phyloP scores from a whole-genome alignment of 2,113 vertebrate species.

The Phalacrocorax brasilianus region DNA sequence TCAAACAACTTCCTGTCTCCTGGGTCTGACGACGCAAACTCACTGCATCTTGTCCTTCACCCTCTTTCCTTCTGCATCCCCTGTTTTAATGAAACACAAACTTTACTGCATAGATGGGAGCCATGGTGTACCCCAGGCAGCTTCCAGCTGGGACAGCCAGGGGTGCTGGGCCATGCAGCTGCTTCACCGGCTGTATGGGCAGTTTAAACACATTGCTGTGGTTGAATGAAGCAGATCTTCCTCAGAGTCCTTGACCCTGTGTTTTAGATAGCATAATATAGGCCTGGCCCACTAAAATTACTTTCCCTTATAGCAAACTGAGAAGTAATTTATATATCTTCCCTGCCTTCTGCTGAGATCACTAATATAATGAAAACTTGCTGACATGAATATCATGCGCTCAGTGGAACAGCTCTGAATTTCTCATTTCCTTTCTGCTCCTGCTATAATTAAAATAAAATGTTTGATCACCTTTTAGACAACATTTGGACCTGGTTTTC shows the following conservation, averaged over 20 bases:
- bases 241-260: background rate
- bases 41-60: background rate
- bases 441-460: background rate
- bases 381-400: background rate
- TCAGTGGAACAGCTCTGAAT: background rate
- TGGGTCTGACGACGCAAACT: background rate
- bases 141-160: background rate
- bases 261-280: background rate
- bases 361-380: background rate
- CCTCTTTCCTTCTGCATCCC: background rate
- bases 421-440: background rate
- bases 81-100: background rate
- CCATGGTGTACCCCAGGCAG: background rate
- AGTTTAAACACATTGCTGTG: background rate
- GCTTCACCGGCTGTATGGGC: background rate
- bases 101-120: background rate
- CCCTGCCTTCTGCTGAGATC: background rate
- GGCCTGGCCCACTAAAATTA: background rate
- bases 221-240: background rate
- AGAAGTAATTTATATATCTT: background rate
- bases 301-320: background rate
- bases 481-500: background rate
- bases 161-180: background rate
- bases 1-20: background rate
- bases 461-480: background rate